Evolutionary conservation across 1,140 invertebrate species (phyloP), one percentile per base, ranked within the genome.

Genomic region (Drosophila orena): DNA sequence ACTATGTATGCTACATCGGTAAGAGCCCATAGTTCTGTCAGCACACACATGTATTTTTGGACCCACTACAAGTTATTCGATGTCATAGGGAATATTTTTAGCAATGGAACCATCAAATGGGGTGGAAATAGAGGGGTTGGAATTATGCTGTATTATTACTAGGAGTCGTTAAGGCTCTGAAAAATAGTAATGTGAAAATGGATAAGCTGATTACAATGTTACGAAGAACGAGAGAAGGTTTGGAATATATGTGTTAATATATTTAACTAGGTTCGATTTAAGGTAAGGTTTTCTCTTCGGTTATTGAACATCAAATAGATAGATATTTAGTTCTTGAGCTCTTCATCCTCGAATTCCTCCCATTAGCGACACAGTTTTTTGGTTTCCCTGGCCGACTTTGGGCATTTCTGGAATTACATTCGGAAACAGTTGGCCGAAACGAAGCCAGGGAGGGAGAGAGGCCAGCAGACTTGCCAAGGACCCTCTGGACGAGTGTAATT

Each of bases 91-190:
- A 62, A 62, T 59, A 62, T 59, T 62, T 59, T 30, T 59, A 58
- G 37, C 59, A 64, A 65, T 38, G 17, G 40, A 17, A 44, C 20
- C 34, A 43, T 22, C 42, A 42, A 69, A 66, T 71, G 68, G 68
- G 52, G 65, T 70, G 65, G 52, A 71, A 70, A 47, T 15, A 14
- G 1, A 47, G 44, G 61, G 62, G 66, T 49, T 70, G 50, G 34
- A 20, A 30, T 22, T 35, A 37, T 17, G 40, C 17, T 46, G 44
- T 59, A 43, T 27, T 34, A 46, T 61, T 34, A 64, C 61, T 20
- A 43, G 4, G 46, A 44, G 56, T 30, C 42, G 30, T 68, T 65
- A 62, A 57, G 46, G 22, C 30, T n/a, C 8, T 4, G 3, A 27
- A 46, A 58, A 3, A 35, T 46, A 58, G 46, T 17, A 35, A 58